phyloP scores from a whole-genome alignment of 2,888 invertebrate genomes.

The Cyclophora albipunctata region DNA sequence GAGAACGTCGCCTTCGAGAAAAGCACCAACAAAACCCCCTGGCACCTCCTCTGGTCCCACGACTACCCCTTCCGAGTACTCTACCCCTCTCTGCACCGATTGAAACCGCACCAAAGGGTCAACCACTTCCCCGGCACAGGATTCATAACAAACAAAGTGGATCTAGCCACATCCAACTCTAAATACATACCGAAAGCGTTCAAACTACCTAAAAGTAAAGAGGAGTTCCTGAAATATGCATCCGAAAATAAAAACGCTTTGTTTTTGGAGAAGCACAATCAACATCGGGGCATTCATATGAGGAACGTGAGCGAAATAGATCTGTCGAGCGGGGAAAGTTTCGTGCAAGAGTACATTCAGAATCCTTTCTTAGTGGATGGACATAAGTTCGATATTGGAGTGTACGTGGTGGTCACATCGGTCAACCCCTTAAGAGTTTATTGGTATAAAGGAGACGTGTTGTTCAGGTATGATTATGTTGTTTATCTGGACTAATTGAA shows the following conservation, averaged over 20 bases:
- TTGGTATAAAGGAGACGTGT: constrained; percentile 90
- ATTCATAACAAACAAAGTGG: constrained; percentile 92
- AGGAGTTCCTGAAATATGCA: constrained; percentile 81
- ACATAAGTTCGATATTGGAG: constrained; percentile 96
- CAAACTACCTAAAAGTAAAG: constrained; percentile 84
- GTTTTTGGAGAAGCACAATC: constrained; percentile 95
- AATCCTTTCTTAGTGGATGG: constrained; percentile 93
- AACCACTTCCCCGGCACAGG: constrained; percentile 98
- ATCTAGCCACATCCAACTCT: constrained; percentile 86
- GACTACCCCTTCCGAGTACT: constrained; percentile 88
- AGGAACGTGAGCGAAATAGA: constrained; percentile 82
- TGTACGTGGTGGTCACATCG: constrained; percentile 94
- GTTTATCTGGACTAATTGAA: neutral
- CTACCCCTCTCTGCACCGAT: constrained; percentile 62
- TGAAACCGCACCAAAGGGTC: constrained; percentile 85
- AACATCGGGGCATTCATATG: constrained; percentile 91
- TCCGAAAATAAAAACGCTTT: constrained; percentile 78
- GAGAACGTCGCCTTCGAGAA: constrained; percentile 83
- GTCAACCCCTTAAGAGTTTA: constrained; percentile 92
- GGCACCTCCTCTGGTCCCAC: constrained; percentile 96
- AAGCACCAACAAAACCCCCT: constrained; percentile 73
- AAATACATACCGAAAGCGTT: constrained; percentile 92
- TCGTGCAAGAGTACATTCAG: constrained; percentile 93
- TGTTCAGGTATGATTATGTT: constrained; percentile 80
- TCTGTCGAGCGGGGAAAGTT: constrained; percentile 81